Evolutionary conservation across 2,888 invertebrate genomes (phyloP), one percentile per base, ranked within the genome.

Genomic region (Aleiodes testaceus): DNA sequence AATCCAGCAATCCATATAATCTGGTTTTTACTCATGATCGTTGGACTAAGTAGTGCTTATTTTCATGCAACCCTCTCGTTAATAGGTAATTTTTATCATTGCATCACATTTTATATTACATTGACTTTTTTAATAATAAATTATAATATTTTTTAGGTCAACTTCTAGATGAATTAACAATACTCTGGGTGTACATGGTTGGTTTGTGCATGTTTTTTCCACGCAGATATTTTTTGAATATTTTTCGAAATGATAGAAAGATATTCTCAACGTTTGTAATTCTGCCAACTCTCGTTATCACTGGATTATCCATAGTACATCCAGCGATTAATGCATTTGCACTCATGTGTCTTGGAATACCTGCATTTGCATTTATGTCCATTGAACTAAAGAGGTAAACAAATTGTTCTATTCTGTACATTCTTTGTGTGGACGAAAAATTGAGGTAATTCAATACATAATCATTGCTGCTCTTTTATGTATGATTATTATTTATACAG

Each of bases 61-160:
- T 95, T 95, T 84, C 95, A 95, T 88, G 95, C 95, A 5, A 95
- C 95, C 2, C 88, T 95, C 42, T 94, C 94, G 80, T 89, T 95
- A 80, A 91, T 94, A 77, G 92, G 91, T 90, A 85, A 77, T 74
- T 47, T 50, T 12, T 14, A n/a, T 61, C 11, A 11, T 68, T 45
- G 30, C 9, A 66, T 45, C 16, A 53, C 49, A 87, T 47, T 59
- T 74, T 45, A 49, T 50, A n/a, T n/a, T n/a, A n/a, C n/a, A n/a
- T n/a, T n/a, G n/a, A n/a, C n/a, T n/a, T n/a, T 14, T n/a, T 36
- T 36, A 30, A 66, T 44, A n/a, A 53, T 65, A n/a, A n/a, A n/a
- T n/a, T n/a, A n/a, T n/a, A n/a, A n/a, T n/a, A n/a, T n/a, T n/a
- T 30, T 47, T 16, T 9, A 91, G 94, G 95, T 26, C 95, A 95